A percentile compares a stretch with the other conserved stretches of the same genome.
phyloP scores from a whole-genome alignment of 2,113 vertebrate genomes.

The Laticauda laticaudata region DNA sequence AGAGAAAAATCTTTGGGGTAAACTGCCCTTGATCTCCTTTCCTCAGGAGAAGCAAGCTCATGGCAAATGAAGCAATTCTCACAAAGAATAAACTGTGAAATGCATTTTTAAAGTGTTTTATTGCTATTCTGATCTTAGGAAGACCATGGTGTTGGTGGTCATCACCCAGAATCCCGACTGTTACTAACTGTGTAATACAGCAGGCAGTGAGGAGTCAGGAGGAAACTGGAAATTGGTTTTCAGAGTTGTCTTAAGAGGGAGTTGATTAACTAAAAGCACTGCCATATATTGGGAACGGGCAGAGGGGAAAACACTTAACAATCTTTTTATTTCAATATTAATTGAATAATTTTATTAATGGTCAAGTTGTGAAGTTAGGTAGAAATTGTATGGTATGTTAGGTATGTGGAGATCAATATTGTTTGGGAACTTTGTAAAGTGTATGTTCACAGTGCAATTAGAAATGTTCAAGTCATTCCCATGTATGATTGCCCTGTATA shows the following conservation, averaged over 20 bases:
- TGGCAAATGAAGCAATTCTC: slow-evolving; percentile 63
- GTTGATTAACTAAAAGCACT: slow-evolving; percentile 35
- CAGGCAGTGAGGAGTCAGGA: slow-evolving; percentile 34
- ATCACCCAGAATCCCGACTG: slow-evolving; percentile 39
- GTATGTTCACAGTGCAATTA: neutral
- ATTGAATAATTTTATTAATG: neutral
- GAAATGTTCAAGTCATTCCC: neutral
- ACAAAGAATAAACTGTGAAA: slow-evolving; percentile 64
- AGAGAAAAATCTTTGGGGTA: slow-evolving; percentile 20
- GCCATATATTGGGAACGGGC: slow-evolving; percentile 13
- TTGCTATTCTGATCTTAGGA: slow-evolving; percentile 39
- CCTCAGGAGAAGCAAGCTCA: slow-evolving; percentile 41
- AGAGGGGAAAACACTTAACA: neutral
- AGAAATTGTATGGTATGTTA: too few species aligned
- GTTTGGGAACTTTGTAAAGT: neutral
- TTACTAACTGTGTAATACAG: slow-evolving; percentile 23
- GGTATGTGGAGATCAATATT: neutral
- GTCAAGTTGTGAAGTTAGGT: neutral
- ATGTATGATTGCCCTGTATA: neutral
- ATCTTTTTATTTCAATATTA: neutral
- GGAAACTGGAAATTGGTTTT: slow-evolving; percentile 56
- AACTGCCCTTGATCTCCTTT: slow-evolving; percentile 34
- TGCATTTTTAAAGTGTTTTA: slow-evolving; percentile 61
- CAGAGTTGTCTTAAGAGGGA: slow-evolving; percentile 33
- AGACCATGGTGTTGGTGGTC: slow-evolving; percentile 20